phyloP scores from a whole-genome alignment of 2,888 invertebrate genomes.

The Nephrotoma flavescens region DNA sequence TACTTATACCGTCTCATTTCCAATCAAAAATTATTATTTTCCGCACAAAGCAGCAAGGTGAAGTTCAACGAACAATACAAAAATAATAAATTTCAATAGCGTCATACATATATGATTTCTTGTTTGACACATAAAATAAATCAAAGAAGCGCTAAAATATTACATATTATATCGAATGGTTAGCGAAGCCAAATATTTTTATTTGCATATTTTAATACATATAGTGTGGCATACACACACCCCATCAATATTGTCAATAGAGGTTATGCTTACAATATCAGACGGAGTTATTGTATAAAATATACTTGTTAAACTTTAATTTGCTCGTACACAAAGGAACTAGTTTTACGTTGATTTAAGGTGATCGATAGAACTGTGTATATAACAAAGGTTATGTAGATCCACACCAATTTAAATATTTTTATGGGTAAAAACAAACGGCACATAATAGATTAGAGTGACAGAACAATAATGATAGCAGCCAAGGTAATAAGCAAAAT shows the following conservation, averaged over 20 bases:
- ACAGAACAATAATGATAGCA: no score
- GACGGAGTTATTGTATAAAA: not conserved
- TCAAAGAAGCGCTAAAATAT: not conserved
- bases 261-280: not conserved
- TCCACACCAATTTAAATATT: no score
- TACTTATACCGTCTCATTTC: not conserved
- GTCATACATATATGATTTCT: not conserved
- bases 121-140: not conserved
- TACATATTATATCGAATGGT: not conserved
- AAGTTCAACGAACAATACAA: not conserved
- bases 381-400: no score
- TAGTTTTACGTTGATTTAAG: no score
- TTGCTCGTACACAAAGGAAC: no score
- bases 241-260: not conserved
- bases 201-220: not conserved
- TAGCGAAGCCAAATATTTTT: not conserved
- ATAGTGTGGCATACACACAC: not conserved
- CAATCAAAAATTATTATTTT: not conserved
- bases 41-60: not conserved
- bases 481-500: no score
- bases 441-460: no score
- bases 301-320: no score
- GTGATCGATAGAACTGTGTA: no score
- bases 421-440: no score
- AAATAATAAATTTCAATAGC: not conserved